A percentile compares a stretch with the other conserved stretches of the same genome.
Conservation (phyloP, 2,888 invertebrate genomes). For the Neuroscelio doddi region DNA sequence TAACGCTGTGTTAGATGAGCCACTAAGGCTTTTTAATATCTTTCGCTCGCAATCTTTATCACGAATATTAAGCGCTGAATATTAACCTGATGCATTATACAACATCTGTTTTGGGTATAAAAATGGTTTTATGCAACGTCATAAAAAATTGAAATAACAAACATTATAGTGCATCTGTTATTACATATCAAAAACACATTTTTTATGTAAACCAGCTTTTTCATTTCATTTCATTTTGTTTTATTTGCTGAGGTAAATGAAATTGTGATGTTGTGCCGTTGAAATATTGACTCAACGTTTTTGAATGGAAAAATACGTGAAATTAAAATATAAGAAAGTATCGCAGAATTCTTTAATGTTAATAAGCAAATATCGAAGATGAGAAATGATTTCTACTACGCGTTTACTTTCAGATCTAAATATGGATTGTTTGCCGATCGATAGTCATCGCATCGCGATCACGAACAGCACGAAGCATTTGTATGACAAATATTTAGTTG, state of each 20-base stretch:
- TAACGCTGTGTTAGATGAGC: conserved; percentile 24
- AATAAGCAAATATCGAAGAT: neutral
- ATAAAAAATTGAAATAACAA: conserved; percentile 28
- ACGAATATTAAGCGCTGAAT: conserved; percentile 25
- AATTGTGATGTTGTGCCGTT: too few relatives aligned
- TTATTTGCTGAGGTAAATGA: too few relatives aligned
- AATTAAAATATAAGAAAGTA: too few relatives aligned
- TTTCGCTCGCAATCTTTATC: conserved; percentile 26
- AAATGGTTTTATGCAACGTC: conserved; percentile 21
- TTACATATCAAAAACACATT: neutral
- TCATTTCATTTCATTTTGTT: neutral
- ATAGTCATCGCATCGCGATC: neutral
- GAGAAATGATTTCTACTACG: neutral
- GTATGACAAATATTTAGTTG: too few relatives aligned
- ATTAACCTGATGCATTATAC: conserved; percentile 29
- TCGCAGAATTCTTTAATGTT: neutral
- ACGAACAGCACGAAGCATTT: neutral
- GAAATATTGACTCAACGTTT: too few relatives aligned
- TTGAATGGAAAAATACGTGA: too few relatives aligned
- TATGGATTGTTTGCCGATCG: neutral
- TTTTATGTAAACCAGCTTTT: neutral
- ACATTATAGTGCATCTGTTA: neutral
- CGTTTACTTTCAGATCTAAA: neutral
- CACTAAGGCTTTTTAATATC: conserved; percentile 27
- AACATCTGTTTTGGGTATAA: conserved; percentile 23